A percentile compares a stretch with the other conserved stretches of the same genome.
Conservation (phyloP, 2,797 vertebrate genomes). For the Cheirogaleus major region DNA sequence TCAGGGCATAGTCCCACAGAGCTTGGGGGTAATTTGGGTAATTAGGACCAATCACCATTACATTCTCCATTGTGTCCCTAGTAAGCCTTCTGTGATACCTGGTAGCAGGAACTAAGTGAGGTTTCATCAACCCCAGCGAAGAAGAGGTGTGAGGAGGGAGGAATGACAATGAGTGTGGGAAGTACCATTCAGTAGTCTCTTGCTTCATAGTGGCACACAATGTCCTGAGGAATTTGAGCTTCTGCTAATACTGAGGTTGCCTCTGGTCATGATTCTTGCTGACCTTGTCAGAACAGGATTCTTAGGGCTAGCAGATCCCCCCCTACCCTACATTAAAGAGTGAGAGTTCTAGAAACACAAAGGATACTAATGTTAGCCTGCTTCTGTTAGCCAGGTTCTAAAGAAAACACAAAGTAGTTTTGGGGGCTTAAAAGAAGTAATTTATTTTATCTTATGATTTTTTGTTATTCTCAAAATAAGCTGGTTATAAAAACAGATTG, state of each 20-base stretch:
- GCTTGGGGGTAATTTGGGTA: background rate
- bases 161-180: background rate
- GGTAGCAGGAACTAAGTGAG: background rate
- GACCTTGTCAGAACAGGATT: background rate
- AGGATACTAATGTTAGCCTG: background rate
- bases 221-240: background rate
- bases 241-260: background rate
- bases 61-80: too few species aligned
- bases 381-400: background rate
- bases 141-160: background rate
- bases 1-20: background rate
- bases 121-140: accelerated
- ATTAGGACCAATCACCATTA: background rate
- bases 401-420: background rate
- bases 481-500: background rate
- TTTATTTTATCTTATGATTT: background rate
- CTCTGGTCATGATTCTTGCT: background rate
- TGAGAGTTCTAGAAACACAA: background rate
- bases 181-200: background rate
- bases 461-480: background rate
- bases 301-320: background rate
- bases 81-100: too few species aligned
- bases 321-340: background rate
- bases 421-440: background rate
- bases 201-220: background rate